Evolutionary conservation across 2,888 invertebrate genomes (phyloP), one percentile per base, ranked within the genome.

Genomic region (Trissolcus brochymenae): DNA sequence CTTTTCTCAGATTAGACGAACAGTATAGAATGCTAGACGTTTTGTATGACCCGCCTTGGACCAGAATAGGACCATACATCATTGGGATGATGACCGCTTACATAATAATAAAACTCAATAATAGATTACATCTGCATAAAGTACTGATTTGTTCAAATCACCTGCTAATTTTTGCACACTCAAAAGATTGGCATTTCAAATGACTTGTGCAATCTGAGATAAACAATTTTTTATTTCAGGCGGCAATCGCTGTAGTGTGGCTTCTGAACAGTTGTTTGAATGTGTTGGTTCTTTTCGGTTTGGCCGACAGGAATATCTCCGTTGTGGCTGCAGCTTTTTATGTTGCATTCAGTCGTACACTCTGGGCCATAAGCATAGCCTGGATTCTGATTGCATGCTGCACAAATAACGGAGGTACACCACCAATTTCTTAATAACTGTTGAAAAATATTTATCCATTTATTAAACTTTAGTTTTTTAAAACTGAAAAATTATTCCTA

Each of bases 371-470:
- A 19, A 90, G 91, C 4, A 83, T 92, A 4, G 90, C 91, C 46
- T 93, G 92, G 92, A 84, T 92, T 79, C 86, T 92, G 29, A 85
- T 91, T 13, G 92, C 92, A 51, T 92, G 92, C 81, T 89, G 89
- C 29, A 91, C 91, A 1, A 91, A 91, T 3, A 89, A 92, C 62
- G 91, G 89, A 76, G 90, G 91, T 91, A 84, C 16, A 19, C 13
- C 25, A 46, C n/a, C 1, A 46, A 21, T 17, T 1, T 0, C 51
- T n/a, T 21, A 54, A 29, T 6, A 17, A 43, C 11, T 11, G n/a
- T 21, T 11, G 11, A n/a, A 54, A 54, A 29, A 6, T 54, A 1
- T n/a, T 29, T 14, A 21, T 6, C 11, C 3, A 14, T 29, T 35
- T 25, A 14, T 54, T n/a, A 1, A 61, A 61, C 16, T 25, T 25